A percentile compares a stretch with the other conserved stretches of the same genome.
These are phyloP conservation scores for Cotesia glomerata DNA, from an alignment of 1,140 invertebrate species.

Conservation along the genomic window DNA sequence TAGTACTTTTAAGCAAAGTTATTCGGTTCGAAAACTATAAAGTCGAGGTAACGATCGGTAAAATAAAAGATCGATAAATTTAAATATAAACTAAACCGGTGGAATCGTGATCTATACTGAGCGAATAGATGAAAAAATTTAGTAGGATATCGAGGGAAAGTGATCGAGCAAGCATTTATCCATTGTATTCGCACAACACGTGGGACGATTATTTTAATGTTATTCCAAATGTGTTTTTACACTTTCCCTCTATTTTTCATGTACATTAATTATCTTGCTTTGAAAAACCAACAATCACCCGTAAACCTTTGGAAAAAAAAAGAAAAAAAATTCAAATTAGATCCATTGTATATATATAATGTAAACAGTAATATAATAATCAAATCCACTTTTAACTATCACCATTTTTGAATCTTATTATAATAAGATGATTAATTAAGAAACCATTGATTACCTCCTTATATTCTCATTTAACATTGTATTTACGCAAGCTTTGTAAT, in stretches of 20 bases:
- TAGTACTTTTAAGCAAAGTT: too few relatives aligned
- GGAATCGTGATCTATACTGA: background rate
- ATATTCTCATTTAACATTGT: constrained; percentile 19
- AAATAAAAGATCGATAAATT: too few relatives aligned
- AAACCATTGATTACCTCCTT: too few relatives aligned
- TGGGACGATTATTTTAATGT: background rate
- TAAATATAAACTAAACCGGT: background rate
- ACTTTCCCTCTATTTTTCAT: constrained; percentile 11
- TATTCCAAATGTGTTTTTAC: constrained; percentile 12
- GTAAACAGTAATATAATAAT: background rate
- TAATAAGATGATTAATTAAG: too few relatives aligned
- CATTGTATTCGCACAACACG: constrained; percentile 13
- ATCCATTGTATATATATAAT: background rate
- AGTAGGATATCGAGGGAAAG: constrained; percentile 12
- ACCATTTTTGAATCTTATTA: background rate
- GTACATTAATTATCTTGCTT: constrained; percentile 3
- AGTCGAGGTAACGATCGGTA: too few relatives aligned
- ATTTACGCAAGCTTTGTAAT: constrained; percentile 24
- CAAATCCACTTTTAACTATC: too few relatives aligned
- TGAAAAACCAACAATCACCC: background rate
- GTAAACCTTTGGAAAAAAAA: background rate
- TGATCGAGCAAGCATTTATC: constrained; percentile 16
- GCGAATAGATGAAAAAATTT: background rate
- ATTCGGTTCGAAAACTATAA: too few relatives aligned
- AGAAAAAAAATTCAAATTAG: background rate